Percentiles rank a stretch among this genome's conserved stretches.
Evolutionary conservation across 1,140 invertebrate genomes (phyloP).

Genomic region (Drosophila bifasciata): DNA sequence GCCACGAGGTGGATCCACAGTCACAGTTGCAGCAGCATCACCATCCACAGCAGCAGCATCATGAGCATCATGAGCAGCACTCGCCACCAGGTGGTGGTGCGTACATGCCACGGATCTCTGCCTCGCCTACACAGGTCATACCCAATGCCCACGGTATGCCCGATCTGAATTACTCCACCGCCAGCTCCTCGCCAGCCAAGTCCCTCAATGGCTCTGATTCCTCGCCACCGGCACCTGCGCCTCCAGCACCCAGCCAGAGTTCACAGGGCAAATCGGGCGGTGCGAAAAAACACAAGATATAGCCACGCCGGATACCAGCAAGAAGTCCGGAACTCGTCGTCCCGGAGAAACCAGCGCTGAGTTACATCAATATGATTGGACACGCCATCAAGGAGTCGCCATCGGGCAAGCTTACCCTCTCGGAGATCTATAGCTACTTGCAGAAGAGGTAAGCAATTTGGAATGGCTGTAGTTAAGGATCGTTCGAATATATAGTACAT

Average conservation of each 20-base stretch:
- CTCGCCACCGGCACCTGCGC: constrained; percentile 11
- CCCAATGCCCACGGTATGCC: constrained; percentile 56
- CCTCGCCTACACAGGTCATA: constrained; percentile 62
- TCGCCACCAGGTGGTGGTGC: constrained; percentile 42
- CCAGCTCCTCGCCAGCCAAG: constrained; percentile 68
- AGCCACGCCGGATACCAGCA: constrained; percentile 67
- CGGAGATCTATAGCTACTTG: constrained; percentile 95
- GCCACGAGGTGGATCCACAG: constrained; percentile 57
- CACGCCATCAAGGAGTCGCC: constrained; percentile 98
- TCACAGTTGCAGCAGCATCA: constrained; percentile 25
- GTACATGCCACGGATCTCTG: constrained; percentile 49
- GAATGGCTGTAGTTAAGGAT: no score
- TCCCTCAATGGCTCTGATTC: constrained; percentile 56
- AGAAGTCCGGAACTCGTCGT: constrained; percentile 87
- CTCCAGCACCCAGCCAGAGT: constrained; percentile 20
- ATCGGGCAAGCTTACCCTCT: constrained; percentile 92
- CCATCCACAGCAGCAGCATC: constrained; percentile 35
- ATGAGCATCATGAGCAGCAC: constrained; percentile 30
- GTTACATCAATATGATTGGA: constrained; percentile 98
- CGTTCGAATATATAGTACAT: no score
- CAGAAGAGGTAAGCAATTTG: constrained; percentile 87
- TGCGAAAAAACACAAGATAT: constrained; percentile 39
- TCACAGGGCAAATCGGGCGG: constrained; percentile 9
- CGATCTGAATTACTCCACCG: constrained; percentile 61
- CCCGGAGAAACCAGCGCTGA: constrained; percentile 98